Evolutionary conservation across 2,888 invertebrate species (phyloP), one percentile per base, ranked within the genome.

Genomic region (Perizoma affinitatum): DNA sequence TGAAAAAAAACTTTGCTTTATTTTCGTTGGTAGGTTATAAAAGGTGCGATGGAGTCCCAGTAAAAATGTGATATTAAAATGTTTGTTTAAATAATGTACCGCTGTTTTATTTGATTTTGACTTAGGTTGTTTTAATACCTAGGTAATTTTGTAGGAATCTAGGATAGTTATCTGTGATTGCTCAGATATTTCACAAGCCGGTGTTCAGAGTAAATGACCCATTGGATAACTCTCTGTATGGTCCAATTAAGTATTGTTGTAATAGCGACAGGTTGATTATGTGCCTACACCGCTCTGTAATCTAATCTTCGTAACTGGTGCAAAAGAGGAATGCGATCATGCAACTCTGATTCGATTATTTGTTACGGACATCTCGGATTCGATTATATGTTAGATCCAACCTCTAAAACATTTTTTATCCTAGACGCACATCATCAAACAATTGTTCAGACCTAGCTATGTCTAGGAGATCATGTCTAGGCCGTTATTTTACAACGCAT

Each of bases 21-120:
- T 56, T 76, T 78, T 73, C 76, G 72, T 80, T 78, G 76, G 71
- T 73, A 74, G 69, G 64, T 79, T 71, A 77, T 75, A 78, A 74
- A 80, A 78, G 68, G 71, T 75, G 74, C 74, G 75, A 73, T 72
- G 74, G 80, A 82, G 84, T 86, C 83, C 87, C 84, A 84, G 88
- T 86, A 82, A 87, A 90, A 87, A 86, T 91, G 91, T 92, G 91
- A 92, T 91, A 92, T 90, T 87, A 91, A 88, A 88, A 87, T 82
- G 86, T 88, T 88, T 85, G 83, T 85, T 83, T 54, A 36, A 62
- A 53, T 54, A 44, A 43, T 54, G 9, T 22, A 33, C 38, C 11
- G 9, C 40, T 52, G 55, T 54, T 57, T 60, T 35, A 58, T 76
- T 71, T 71, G 63, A 53, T 63, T 54, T 7, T 9, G 7, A 22